Evolutionary conservation across 2,797 vertebrate species (phyloP).

Genomic region (Takifugu rubripes): DNA sequence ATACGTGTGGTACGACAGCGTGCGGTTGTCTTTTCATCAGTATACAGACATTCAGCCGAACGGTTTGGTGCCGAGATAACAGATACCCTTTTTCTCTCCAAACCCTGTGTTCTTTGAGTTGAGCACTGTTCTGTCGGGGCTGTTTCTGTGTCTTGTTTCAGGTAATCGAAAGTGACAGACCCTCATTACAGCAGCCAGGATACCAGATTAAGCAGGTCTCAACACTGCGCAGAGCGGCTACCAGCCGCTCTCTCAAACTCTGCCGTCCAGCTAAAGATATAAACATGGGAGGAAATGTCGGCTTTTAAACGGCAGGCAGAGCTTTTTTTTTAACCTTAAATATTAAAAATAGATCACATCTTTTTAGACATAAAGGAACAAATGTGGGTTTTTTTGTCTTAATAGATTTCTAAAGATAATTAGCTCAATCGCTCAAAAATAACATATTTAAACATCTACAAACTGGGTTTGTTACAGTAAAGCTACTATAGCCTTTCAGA

Average conservation of each 20-base stretch:
- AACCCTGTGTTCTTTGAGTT: background rate
- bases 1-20: too few species aligned
- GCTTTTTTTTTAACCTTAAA: background rate
- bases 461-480: too few species aligned
- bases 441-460: too few species aligned
- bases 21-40: conserved; percentile 2
- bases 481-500: conserved; percentile 1
- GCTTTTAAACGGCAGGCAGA: background rate
- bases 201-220: conserved; percentile 25
- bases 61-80: background rate
- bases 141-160: conserved; percentile 9
- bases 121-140: background rate
- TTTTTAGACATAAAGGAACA: too few species aligned
- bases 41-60: background rate
- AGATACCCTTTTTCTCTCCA: background rate
- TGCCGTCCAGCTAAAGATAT: background rate
- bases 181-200: conserved; percentile 20
- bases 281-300: background rate
- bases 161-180: conserved; percentile 27
- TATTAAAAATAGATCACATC: background rate
- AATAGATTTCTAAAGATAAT: too few species aligned
- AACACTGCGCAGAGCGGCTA: conserved; percentile 7
- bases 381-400: too few species aligned
- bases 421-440: too few species aligned
- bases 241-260: conserved; percentile 8